These are phyloP conservation scores for Rhabditoides inermis DNA, from an alignment of 2,888 invertebrate genomes.

Conservation along the genomic window DNA sequence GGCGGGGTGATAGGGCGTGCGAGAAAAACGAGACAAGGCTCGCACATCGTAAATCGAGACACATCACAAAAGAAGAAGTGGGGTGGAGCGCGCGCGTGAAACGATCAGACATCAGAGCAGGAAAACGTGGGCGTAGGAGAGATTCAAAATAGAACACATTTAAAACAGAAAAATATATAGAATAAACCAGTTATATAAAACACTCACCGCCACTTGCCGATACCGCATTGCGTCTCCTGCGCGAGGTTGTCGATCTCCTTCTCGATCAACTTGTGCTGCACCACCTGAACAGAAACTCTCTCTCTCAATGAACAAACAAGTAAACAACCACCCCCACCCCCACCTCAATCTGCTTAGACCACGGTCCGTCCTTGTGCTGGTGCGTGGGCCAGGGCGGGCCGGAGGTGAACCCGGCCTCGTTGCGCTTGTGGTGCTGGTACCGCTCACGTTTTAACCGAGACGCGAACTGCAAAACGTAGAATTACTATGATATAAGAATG, in stretches of 20 bases:
- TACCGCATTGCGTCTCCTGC: constrained; percentile 43
- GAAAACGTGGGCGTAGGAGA: too few relatives aligned
- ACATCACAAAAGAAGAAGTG: too few relatives aligned
- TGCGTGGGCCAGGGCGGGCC: constrained; percentile 35
- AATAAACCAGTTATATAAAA: too few relatives aligned
- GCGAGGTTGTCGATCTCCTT: constrained; percentile 46
- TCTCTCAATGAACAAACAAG: not conserved
- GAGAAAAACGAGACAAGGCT: too few relatives aligned
- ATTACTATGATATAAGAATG: not conserved
- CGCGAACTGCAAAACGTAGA: not conserved
- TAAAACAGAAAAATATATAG: too few relatives aligned
- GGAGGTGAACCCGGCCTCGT: constrained; percentile 30
- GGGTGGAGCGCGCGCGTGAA: too few relatives aligned
- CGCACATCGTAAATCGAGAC: too few relatives aligned
- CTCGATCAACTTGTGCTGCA: constrained; percentile 44
- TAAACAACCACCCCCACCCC: not conserved
- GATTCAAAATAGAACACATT: too few relatives aligned
- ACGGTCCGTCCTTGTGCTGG: constrained; percentile 17
- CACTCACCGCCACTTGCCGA: constrained; percentile 38
- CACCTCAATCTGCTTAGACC: constrained; percentile 8
- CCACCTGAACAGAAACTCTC: constrained; percentile 8
- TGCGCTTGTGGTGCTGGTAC: not conserved
- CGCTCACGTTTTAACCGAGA: not conserved
- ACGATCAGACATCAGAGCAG: too few relatives aligned
- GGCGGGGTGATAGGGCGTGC: too few relatives aligned